Conservation (phyloP, 2,888 invertebrate genomes). For the Caenorhabditis sp. region DNA sequence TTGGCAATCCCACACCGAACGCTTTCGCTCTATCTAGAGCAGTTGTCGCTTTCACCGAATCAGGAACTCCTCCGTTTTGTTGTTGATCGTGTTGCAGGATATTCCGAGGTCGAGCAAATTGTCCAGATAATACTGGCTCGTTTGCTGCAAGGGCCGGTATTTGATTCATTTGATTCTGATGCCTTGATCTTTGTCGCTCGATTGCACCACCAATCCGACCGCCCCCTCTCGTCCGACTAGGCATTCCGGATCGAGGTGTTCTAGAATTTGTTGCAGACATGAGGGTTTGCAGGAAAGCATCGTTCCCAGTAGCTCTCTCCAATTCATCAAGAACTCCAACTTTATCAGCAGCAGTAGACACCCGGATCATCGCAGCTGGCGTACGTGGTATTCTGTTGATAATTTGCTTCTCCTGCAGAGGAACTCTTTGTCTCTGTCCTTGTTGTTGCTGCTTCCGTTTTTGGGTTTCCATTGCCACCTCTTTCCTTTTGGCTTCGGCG, state of each 20-base stretch:
- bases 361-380: constrained; percentile 60
- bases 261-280: constrained; percentile 65
- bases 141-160: constrained; percentile 1
- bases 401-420: constrained; percentile 45
- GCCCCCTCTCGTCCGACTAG: constrained; percentile 56
- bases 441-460: constrained; percentile 46
- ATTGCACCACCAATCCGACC: constrained; percentile 38
- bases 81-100: constrained; percentile 31
- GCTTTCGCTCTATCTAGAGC: constrained; percentile 52
- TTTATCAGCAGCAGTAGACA: constrained; percentile 65
- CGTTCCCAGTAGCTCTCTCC: constrained; percentile 70
- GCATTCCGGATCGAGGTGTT: constrained; percentile 59
- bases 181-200: constrained; percentile 67
- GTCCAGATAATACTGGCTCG: constrained; percentile 15
- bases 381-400: constrained; percentile 36
- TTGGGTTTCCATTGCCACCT: constrained; percentile 45
- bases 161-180: constrained; percentile 17
- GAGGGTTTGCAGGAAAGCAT: constrained; percentile 65
- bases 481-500: constrained; percentile 66
- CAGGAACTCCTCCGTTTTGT: constrained; percentile 10
- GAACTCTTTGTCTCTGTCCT: constrained; percentile 30
- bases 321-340: constrained; percentile 77
- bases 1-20: constrained; percentile 51
- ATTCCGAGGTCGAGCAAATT: constrained; percentile 20
- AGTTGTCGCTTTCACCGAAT: constrained; percentile 17